phyloP scores from a whole-genome alignment of 2,113 vertebrate species.

The Galeopterus variegatus region DNA sequence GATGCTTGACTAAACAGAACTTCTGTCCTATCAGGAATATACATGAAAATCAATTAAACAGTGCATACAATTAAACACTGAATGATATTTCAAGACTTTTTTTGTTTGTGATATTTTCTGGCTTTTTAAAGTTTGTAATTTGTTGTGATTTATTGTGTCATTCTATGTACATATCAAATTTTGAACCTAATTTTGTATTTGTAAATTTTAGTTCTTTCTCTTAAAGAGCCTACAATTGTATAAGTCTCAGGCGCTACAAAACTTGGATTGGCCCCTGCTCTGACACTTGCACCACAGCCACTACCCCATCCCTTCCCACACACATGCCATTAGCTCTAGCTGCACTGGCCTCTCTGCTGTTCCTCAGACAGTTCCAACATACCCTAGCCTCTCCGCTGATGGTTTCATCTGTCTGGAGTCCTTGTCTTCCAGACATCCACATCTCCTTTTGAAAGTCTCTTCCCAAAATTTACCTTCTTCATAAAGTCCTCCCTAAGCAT shows the following conservation, averaged over 20 bases:
- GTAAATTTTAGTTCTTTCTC: background rate
- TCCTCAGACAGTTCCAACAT: background rate
- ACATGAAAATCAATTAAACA: background rate
- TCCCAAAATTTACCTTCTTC: constrained; percentile 7
- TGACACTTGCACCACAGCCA: background rate
- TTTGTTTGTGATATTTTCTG: background rate
- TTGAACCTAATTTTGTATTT: background rate
- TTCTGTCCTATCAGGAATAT: background rate
- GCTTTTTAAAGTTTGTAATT: background rate
- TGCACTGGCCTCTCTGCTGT: background rate
- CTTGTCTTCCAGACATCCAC: background rate
- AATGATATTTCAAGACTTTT: background rate
- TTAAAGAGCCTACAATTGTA: background rate
- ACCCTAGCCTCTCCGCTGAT: background rate
- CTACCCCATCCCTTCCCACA: background rate
- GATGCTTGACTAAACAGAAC: background rate
- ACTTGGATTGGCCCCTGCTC: background rate
- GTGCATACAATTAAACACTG: background rate
- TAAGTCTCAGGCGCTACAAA: background rate
- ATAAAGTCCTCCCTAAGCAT: background rate
- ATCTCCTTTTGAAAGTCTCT: background rate
- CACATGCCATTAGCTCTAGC: background rate
- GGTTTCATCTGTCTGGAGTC: background rate
- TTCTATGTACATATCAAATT: background rate
- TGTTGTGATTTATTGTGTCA: background rate